phyloP scores from a whole-genome alignment of 2,113 vertebrate species.

The Rutilus rutilus region DNA sequence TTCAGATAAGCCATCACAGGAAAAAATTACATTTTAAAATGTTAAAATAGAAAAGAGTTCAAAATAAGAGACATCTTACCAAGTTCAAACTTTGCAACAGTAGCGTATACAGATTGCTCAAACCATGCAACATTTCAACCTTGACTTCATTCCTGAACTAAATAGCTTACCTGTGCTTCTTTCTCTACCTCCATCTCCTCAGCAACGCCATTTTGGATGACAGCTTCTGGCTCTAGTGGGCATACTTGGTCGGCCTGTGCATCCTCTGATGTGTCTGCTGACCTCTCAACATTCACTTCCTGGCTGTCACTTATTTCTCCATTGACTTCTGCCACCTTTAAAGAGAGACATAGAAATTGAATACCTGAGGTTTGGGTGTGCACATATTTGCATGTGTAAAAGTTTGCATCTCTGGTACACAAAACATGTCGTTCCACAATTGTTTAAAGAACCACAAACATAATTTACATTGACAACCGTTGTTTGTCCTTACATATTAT shows the following conservation, averaged over 20 bases:
- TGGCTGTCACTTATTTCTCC: constrained; percentile 20
- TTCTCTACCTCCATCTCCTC: constrained; percentile 28
- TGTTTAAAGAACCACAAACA: constrained; percentile 3
- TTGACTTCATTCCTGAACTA: not conserved
- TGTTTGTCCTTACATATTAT: not conserved
- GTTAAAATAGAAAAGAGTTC: not conserved
- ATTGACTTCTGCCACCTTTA: constrained; percentile 33
- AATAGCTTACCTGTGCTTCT: not conserved
- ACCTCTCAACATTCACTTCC: not conserved
- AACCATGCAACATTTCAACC: not conserved
- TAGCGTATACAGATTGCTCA: not conserved
- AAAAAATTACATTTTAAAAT: not conserved
- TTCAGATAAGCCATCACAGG: not conserved
- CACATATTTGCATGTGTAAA: not conserved
- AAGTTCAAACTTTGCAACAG: too few relatives aligned
- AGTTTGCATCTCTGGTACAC: not conserved
- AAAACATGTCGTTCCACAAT: not conserved
- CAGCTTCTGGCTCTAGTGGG: not conserved
- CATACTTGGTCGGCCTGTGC: not conserved
- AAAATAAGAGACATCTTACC: not conserved
- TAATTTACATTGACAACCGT: not conserved
- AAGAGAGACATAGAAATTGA: not conserved
- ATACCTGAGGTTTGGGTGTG: not conserved
- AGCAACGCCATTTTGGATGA: constrained; percentile 13
- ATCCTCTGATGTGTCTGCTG: not conserved